Base-by-base conservation (phyloP, 2,888 invertebrate species). In the Ypsolopha scabrella region DNA sequence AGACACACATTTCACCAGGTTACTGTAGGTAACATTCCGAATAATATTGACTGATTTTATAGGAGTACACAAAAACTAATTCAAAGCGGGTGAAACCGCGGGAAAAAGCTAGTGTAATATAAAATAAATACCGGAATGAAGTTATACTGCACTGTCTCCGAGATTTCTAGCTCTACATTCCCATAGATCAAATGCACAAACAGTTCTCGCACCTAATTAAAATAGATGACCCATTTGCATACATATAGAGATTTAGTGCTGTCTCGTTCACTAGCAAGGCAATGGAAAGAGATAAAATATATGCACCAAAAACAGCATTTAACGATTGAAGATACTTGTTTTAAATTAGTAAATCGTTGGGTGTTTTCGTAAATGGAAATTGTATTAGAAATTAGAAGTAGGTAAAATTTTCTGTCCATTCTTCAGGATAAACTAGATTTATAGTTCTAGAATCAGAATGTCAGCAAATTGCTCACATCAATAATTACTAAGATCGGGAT, bases 171-270 rank as follows among this genome's bases (percentile, higher is more conserved):
- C 11, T 54, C 60, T 50, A 44, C 37, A 8, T 10, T 37, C 36
- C 36, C 54, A 59, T 62, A 60, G 58, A 59, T 62, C 62, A 63
- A 65, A 57, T 24, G 54, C 55, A 60, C 58, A 55, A 58, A 61
- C 60, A 63, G 60, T 73, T 64, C 68, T 60, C 64, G 61, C 58
- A 62, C 61, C 75, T 83, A 83, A 85, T 85, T 85, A 83, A 81
- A 83, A 83, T 78, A 78, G 78, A 82, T 78, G 80, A 70, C 67
- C 75, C 72, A 74, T 77, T 80, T 80, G 75, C 75, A 75, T 75
- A 75, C 67, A 72, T 70, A 75, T 70, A 68, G 67, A 71, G 75
- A 75, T 78, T 82, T 76, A 76, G 63, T 68, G 60, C 59, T 52
- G 50, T 52, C 52, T 54, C 48, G 51, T 56, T 54, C 53, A 50